These are phyloP conservation scores for Capreolus pygargus DNA, from an alignment of 2,113 vertebrate species.

Conservation along the genomic window DNA sequence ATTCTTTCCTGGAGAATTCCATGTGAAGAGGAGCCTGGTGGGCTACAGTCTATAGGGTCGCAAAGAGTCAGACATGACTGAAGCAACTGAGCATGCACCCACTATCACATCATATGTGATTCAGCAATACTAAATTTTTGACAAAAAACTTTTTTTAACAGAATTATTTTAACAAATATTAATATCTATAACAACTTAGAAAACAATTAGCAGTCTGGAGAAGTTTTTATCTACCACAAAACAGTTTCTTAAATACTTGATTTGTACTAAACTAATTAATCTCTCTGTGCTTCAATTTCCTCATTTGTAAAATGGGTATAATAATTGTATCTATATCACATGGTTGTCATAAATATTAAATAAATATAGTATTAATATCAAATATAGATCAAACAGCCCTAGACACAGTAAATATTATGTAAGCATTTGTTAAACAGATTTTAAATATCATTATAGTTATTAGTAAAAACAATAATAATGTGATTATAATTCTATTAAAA, in stretches of 20 bases:
- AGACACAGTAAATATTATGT: not conserved
- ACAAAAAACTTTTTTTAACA: not conserved
- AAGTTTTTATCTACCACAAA: not conserved
- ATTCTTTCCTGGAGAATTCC: not conserved
- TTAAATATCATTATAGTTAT: not conserved
- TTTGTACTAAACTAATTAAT: not conserved
- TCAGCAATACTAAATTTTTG: not conserved
- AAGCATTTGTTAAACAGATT: constrained; percentile 1
- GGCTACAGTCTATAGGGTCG: not conserved
- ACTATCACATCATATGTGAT: not conserved
- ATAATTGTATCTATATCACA: not conserved
- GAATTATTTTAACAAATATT: not conserved
- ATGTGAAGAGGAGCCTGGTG: not conserved
- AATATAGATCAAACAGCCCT: not conserved
- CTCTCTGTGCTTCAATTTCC: not conserved
- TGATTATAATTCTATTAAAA: not conserved
- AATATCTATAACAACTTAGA: not conserved
- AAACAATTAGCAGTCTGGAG: not conserved
- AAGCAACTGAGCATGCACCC: not conserved
- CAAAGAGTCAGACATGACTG: not conserved
- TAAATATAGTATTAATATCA: not conserved
- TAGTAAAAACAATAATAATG: not conserved
- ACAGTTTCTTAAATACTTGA: not conserved
- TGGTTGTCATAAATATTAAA: not conserved
- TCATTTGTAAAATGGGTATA: constrained; percentile 20